Conservation (phyloP, 1,140 invertebrate genomes). For the Teleogryllus occipitalis region DNA sequence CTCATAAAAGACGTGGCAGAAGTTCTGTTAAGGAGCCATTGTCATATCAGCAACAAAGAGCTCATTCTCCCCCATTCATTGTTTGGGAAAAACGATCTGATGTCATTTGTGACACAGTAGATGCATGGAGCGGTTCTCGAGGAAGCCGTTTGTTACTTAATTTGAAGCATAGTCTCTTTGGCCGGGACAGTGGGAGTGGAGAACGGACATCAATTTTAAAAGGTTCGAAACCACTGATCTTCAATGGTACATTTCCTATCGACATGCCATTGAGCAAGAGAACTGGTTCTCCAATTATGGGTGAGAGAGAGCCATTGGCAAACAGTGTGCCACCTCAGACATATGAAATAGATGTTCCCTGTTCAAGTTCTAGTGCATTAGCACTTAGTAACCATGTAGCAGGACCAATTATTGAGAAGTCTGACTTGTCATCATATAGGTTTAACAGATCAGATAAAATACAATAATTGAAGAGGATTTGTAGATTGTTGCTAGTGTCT, state of each 20-base stretch:
- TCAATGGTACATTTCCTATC: slow-evolving; percentile 73
- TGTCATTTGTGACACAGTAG: slow-evolving; percentile 51
- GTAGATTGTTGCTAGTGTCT: too few relatives aligned
- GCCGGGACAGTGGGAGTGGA: neutral
- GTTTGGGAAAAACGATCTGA: slow-evolving; percentile 29
- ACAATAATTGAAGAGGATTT: neutral
- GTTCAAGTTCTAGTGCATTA: neutral
- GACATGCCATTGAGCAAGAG: slow-evolving; percentile 38
- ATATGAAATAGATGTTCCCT: slow-evolving; percentile 51
- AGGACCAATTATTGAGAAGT: neutral
- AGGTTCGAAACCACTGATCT: slow-evolving; percentile 55
- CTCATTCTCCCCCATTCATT: neutral
- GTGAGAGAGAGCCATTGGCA: slow-evolving; percentile 29
- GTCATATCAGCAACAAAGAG: neutral
- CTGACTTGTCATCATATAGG: neutral
- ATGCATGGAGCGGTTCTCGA: slow-evolving; percentile 42
- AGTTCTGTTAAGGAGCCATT: neutral
- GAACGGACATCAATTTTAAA: neutral
- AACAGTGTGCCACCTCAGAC: slow-evolving; percentile 44
- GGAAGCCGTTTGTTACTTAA: slow-evolving; percentile 13
- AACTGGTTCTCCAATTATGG: neutral
- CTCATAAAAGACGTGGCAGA: neutral
- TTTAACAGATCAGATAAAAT: neutral
- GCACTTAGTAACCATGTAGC: neutral
- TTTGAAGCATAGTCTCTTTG: slow-evolving; percentile 20